These are phyloP conservation scores for Hozukius guyotensis DNA, from an alignment of 2,797 vertebrate genomes.

Conservation along the genomic window DNA sequence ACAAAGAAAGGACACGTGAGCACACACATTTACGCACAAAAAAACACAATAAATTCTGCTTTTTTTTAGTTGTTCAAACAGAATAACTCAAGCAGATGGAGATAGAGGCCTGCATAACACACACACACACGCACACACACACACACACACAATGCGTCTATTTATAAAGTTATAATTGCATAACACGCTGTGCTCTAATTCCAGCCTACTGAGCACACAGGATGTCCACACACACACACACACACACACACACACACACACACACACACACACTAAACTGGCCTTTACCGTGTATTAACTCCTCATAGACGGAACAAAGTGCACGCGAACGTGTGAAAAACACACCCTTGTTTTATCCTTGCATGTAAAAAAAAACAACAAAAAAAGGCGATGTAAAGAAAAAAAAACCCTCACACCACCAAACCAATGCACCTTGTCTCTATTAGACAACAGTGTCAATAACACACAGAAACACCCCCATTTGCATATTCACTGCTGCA, in stretches of 20 bases:
- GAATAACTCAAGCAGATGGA: constrained; percentile 51
- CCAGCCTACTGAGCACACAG: constrained; percentile 70
- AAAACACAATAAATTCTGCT: not conserved
- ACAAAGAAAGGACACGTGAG: not conserved
- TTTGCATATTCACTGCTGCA: constrained; percentile 19
- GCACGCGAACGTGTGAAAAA: not conserved
- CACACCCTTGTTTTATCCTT: not conserved
- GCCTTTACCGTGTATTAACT: not conserved
- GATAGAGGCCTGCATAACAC: constrained; percentile 27
- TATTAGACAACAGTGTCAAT: not conserved
- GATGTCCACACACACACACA: constrained; percentile 34
- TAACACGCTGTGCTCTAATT: constrained; percentile 76
- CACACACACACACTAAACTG: not conserved
- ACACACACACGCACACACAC: constrained; percentile 45
- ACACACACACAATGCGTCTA: constrained; percentile 42
- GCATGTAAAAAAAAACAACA: not conserved
- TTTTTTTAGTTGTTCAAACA: constrained; percentile 21
- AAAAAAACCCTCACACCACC: not conserved
- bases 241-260: not conserved
- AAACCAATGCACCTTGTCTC: not conserved
- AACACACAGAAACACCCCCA: not conserved
- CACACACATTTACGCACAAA: not conserved
- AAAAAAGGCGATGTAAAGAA: not conserved
- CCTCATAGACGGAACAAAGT: not conserved
- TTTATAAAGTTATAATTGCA: constrained; percentile 79